Evolutionary conservation across 2,888 invertebrate species (phyloP), one percentile per base, ranked within the genome.

Genomic region (Clepsis dumicolana): DNA sequence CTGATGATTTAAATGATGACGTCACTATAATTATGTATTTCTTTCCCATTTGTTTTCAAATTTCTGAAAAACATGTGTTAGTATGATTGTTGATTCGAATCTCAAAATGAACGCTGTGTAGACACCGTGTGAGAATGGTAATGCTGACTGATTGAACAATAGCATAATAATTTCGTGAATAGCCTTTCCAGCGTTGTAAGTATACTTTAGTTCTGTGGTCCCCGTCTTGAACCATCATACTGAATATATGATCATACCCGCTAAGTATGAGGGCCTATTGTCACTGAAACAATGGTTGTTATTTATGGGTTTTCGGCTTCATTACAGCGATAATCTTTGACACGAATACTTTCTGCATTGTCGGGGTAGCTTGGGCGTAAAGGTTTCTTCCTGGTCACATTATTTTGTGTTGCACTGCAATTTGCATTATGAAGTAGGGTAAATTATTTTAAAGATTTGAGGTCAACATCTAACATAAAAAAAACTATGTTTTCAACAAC

Each of bases 291-390:
- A 68, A 68, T 68, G 44, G 63, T 4, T 32, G 50, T 68, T 68
- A 68, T 68, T 68, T 68, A 68, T 68, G 59, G 59, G 41, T 38
- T 52, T 32, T 18, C 21, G 24, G 48, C 63, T 68, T 64, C 64
- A 59, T 64, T 68, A 68, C 52, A 4, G 63, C 64, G 63, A 68
- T 68, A 68, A 68, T 68, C 68, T 68, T 64, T 68, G 59, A 68
- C 68, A 64, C 64, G 63, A 63, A 53, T 48, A 61, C 48, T 61
- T 61, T 48, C 63, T 63, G 68, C 68, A 64, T 68, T 68, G 68
- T 68, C 59, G 52, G 64, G 41, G 25, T 0, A 14, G 25, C n/a
- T 52, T 4, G 27, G 14, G 44, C 44, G 5, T 21, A 12, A 21
- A 18, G 21, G 21, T 61, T 61, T 54, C 61, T 66, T 66, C 66